Evolutionary conservation across 1,140 invertebrate species (phyloP), one percentile per base, ranked within the genome.

Genomic region (Caenorhabditis inopinata): DNA sequence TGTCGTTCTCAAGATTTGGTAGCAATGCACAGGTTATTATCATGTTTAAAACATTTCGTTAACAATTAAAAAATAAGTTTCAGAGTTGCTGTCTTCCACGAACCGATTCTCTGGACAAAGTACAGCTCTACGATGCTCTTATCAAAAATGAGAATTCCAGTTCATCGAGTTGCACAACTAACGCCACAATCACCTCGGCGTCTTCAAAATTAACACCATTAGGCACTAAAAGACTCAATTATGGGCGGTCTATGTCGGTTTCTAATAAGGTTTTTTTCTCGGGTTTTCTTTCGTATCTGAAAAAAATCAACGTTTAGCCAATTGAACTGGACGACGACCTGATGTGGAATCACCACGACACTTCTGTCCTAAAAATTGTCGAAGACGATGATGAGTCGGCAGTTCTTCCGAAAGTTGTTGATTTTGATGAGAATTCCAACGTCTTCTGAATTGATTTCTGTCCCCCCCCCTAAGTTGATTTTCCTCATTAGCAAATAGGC

Each of bases 1-100:
- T 11, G 11, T 68, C 58, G 18, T 68, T 68, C 32, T 68, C 58
- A 4, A 68, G 58, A 68, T 68, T 68, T 12, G 58, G 58, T 38
- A 68, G 3, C 25, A 21, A 29, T 4, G 58, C 58, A 18, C 58
- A 53, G 49, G 49, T 48, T 48, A n/a, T n/a, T 16, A 47, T 48
- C 16, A 48, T n/a, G 2, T 5, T 51, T 11, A 11, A 25, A 5
- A 42, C 9, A 11, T 53, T 27, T 11, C 9, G 23, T 42, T 14
- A 53, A 27, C 14, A 11, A 1, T 11, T 27, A 11, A 27, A 42
- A 42, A 7, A 9, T 53, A 12, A 2, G 2, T 53, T 53, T 25
- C 49, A 68, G 58, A 68, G 58, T 21, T 68, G 58, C 25, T 68
- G 32, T 9, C 16, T 68, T 9, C 58, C 58, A 38, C 32, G 58